phyloP scores from a whole-genome alignment of 2,888 invertebrate species.

The Parthenolecanium corni region DNA sequence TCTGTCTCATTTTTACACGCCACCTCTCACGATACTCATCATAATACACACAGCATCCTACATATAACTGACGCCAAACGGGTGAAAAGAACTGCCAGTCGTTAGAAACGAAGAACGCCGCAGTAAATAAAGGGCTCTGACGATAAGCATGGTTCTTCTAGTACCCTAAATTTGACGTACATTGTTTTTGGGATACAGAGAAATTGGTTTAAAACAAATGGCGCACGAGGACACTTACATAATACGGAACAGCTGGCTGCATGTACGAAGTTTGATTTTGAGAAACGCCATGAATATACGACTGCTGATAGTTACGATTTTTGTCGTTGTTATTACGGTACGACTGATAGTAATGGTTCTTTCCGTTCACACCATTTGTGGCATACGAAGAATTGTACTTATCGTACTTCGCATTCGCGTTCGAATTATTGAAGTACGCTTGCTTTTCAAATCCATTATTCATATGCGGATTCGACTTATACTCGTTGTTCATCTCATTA shows the following conservation, averaged over 20 bases:
- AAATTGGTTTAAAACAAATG: too few species aligned
- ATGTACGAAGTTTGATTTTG: slow-evolving; percentile 19
- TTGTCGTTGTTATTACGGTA: slow-evolving; percentile 23
- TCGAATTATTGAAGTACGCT: not conserved
- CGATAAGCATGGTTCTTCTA: too few species aligned
- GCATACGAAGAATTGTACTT: not conserved
- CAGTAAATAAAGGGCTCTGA: too few species aligned
- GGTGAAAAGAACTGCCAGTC: too few species aligned
- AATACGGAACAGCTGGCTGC: slow-evolving; percentile 18
- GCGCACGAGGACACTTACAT: slow-evolving; percentile 16
- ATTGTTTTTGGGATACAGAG: too few species aligned
- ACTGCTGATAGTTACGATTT: slow-evolving; percentile 16
- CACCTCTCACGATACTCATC: too few species aligned
- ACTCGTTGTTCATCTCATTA: slow-evolving; percentile 3
- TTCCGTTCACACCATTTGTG: not conserved
- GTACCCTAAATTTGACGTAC: too few species aligned
- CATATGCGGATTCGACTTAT: slow-evolving; percentile 1
- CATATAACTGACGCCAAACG: too few species aligned
- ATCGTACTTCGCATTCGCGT: not conserved
- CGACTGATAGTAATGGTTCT: slow-evolving; percentile 16
- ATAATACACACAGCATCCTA: too few species aligned
- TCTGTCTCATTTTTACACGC: too few species aligned
- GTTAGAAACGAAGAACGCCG: too few species aligned
- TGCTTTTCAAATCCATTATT: not conserved
- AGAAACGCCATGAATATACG: slow-evolving; percentile 5